Conservation (phyloP, 2,113 vertebrate genomes). For the Apteryx mantelli region DNA sequence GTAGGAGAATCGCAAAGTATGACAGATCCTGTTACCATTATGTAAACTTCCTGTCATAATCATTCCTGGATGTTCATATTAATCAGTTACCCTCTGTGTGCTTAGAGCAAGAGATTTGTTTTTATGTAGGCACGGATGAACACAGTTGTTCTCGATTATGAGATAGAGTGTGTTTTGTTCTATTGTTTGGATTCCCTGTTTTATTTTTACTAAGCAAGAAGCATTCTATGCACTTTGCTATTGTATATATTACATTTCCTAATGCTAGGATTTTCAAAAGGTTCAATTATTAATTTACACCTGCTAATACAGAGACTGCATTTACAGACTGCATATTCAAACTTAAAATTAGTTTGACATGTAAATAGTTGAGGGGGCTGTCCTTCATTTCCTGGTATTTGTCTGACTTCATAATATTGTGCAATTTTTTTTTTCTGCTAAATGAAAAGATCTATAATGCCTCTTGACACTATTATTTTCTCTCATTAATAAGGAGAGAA, state of each 20-base stretch:
- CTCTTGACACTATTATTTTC: conserved; percentile 42
- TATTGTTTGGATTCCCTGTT: background rate
- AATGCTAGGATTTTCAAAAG: background rate
- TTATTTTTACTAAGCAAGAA: background rate
- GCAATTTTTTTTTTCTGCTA: background rate
- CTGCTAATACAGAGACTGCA: background rate
- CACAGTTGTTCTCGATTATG: background rate
- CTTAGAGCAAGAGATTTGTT: conserved; percentile 48
- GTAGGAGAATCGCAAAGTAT: conserved; percentile 60
- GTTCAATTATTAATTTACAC: background rate
- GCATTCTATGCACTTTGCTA: background rate
- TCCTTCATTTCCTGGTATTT: conserved; percentile 13
- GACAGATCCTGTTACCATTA: conserved; percentile 48
- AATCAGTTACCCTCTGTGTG: background rate
- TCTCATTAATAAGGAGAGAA: conserved; percentile 54
- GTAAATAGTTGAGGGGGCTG: background rate
- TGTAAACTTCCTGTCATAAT: conserved; percentile 60
- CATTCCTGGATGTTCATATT: conserved; percentile 44
- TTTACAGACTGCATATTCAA: background rate
- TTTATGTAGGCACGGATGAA: conserved; percentile 13
- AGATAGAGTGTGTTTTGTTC: conserved; percentile 32
- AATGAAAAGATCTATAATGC: conserved; percentile 19
- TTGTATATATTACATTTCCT: conserved; percentile 8
- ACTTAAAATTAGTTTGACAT: background rate
- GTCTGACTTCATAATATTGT: background rate